Evolutionary conservation across 2,888 invertebrate genomes (phyloP).

Genomic region (Cerastis leucographa): DNA sequence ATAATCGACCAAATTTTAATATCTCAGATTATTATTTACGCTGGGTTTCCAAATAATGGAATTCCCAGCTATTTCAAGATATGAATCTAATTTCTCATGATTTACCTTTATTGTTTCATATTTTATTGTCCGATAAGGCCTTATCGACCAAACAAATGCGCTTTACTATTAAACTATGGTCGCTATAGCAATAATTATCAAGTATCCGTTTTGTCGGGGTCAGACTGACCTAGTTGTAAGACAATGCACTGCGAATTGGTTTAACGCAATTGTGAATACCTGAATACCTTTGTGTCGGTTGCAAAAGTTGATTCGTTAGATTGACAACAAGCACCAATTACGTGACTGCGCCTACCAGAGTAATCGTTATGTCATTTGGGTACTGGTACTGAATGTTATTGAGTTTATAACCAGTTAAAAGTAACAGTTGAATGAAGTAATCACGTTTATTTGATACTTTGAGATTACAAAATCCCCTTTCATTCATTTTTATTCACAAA

Average conservation of each 20-base stretch:
- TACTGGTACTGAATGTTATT: conserved; percentile 3
- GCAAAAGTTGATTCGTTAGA: conserved; percentile 54
- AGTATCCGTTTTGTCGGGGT: conserved; percentile 63
- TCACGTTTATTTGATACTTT: conserved; percentile 16
- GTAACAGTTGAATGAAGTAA: conserved; percentile 19
- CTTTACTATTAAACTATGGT: conserved; percentile 45
- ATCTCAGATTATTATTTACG: conserved; percentile 1
- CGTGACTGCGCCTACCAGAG: conserved; percentile 32
- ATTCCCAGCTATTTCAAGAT: conserved; percentile 33
- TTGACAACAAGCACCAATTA: conserved; percentile 53
- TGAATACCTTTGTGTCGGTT: conserved; percentile 59
- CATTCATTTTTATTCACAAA: background rate
- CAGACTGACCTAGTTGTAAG: conserved; percentile 59
- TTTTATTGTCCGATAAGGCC: conserved; percentile 39
- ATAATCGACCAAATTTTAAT: conserved; percentile 11
- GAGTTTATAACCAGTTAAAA: conserved; percentile 19
- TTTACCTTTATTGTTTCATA: conserved; percentile 45
- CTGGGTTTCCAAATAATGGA: conserved; percentile 33
- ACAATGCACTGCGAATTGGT: conserved; percentile 60
- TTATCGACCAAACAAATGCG: conserved; percentile 39
- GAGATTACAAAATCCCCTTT: background rate
- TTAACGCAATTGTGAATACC: conserved; percentile 58
- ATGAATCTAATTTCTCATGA: conserved; percentile 37
- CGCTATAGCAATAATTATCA: conserved; percentile 39
- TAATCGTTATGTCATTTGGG: conserved; percentile 52